phyloP scores from a whole-genome alignment of 2,797 vertebrate genomes.

The Eptatretus atami region DNA sequence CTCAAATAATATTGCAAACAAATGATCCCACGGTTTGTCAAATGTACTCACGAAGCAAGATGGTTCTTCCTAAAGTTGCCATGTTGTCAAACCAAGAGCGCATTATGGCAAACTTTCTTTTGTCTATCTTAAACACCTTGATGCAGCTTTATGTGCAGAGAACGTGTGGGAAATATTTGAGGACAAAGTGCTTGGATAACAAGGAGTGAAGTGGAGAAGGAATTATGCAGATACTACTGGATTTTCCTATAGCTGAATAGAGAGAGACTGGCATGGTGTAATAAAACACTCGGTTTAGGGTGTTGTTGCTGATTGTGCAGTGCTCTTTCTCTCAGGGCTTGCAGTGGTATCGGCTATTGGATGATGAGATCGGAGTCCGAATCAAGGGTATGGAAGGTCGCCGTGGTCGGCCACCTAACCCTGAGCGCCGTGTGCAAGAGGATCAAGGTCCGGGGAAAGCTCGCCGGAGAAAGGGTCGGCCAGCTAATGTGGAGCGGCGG shows the following conservation, averaged over 20 bases:
- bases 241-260: too few relatives aligned
- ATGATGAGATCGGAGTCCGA: conserved; percentile 36
- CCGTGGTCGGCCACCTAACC: conserved; percentile 28
- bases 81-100: not conserved
- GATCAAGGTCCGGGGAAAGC: conserved; percentile 12
- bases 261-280: too few relatives aligned
- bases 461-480: conserved; percentile 30
- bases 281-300: too few relatives aligned
- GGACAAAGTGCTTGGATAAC: not conserved
- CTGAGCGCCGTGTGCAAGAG: conserved; percentile 20
- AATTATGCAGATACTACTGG: too few relatives aligned
- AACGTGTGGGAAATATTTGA: not conserved
- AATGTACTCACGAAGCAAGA: too few relatives aligned
- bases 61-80: not conserved
- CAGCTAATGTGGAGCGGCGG: conserved; percentile 23
- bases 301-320: not conserved
- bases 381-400: conserved; percentile 53
- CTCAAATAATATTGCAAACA: too few relatives aligned
- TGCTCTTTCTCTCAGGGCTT: conserved; percentile 26
- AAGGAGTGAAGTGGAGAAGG: not conserved
- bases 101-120: conserved; percentile 1
- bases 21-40: too few relatives aligned
- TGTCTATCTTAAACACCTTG: not conserved
- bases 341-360: conserved; percentile 52
- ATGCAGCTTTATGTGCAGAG: not conserved